phyloP scores from a whole-genome alignment of 1,140 invertebrate species.

The Pogonognathellus flavescens region DNA sequence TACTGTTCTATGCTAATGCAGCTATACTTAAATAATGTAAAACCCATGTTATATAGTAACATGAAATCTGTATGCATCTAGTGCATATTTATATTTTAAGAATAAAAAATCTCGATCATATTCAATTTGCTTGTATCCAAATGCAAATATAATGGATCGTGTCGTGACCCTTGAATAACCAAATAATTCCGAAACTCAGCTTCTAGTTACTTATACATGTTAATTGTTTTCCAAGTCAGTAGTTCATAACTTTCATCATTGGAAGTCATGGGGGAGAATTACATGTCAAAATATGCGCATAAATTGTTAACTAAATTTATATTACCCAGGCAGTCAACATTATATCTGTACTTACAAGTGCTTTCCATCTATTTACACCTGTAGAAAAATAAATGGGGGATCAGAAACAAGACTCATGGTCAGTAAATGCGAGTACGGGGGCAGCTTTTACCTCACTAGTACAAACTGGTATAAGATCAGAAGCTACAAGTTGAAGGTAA shows the following conservation, averaged over 20 bases:
- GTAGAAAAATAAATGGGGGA: too few species aligned
- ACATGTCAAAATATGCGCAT: constrained; percentile 45
- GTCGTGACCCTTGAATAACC: constrained; percentile 37
- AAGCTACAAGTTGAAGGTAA: constrained; percentile 48
- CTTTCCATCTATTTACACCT: too few species aligned
- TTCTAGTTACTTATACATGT: constrained; percentile 4
- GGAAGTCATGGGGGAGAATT: constrained; percentile 43
- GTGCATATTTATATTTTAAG: not conserved
- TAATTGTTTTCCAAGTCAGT: constrained; percentile 49
- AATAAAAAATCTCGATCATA: constrained; percentile 33
- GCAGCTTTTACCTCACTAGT: not conserved
- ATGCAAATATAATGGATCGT: constrained; percentile 49
- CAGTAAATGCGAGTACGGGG: not conserved
- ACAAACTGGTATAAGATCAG: not conserved
- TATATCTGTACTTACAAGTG: too few species aligned
- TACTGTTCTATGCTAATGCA: not conserved
- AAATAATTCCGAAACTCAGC: constrained; percentile 24
- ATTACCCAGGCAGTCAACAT: not conserved
- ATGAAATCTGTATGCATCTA: not conserved
- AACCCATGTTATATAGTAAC: not conserved
- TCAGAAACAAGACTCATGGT: not conserved
- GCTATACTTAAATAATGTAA: not conserved
- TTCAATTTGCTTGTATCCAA: constrained; percentile 37
- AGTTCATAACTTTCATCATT: constrained; percentile 42
- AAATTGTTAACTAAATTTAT: constrained; percentile 14